phyloP scores from a whole-genome alignment of 1,140 invertebrate species.

The Drosophila micromelanica region DNA sequence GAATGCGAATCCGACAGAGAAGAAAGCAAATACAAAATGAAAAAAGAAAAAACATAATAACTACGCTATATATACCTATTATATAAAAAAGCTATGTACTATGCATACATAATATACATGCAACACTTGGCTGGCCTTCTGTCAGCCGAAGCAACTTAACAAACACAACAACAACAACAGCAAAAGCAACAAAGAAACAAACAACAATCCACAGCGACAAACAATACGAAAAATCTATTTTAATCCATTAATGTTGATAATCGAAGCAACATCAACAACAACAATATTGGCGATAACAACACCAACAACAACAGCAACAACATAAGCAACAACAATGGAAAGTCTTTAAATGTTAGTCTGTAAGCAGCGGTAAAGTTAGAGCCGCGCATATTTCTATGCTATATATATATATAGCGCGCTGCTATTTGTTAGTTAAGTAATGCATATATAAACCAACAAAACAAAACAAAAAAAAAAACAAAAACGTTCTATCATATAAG shows the following conservation, averaged over 20 bases:
- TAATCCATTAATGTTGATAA: conserved; percentile 1
- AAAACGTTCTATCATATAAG: conserved; percentile 69
- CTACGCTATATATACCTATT: conserved; percentile 49
- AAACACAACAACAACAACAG: conserved; percentile 35
- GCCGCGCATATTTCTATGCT: conserved; percentile 59
- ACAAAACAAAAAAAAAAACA: conserved; percentile 38
- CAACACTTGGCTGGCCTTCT: conserved; percentile 21
- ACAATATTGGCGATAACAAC: conserved; percentile 9
- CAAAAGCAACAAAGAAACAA: conserved; percentile 33
- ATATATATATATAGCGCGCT: conserved; percentile 45
- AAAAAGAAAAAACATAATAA: conserved; percentile 42
- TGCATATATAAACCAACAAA: conserved; percentile 57
- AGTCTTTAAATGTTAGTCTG: conserved; percentile 76
- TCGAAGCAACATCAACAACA: conserved; percentile 13
- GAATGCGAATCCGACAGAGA: conserved; percentile 12
- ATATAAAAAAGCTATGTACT: conserved; percentile 49
- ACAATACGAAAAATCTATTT: conserved; percentile 41
- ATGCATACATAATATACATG: conserved; percentile 41
- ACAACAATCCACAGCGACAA: conserved; percentile 14
- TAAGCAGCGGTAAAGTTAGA: conserved; percentile 72
- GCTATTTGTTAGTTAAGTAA: conserved; percentile 74
- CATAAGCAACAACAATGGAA: conserved; percentile 57
- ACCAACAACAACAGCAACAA: conserved; percentile 24
- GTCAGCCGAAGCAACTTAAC: too few relatives aligned
- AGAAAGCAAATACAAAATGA: conserved; percentile 19